phyloP scores from a whole-genome alignment of 2,888 invertebrate genomes.

The Drosophila sordidapex region DNA sequence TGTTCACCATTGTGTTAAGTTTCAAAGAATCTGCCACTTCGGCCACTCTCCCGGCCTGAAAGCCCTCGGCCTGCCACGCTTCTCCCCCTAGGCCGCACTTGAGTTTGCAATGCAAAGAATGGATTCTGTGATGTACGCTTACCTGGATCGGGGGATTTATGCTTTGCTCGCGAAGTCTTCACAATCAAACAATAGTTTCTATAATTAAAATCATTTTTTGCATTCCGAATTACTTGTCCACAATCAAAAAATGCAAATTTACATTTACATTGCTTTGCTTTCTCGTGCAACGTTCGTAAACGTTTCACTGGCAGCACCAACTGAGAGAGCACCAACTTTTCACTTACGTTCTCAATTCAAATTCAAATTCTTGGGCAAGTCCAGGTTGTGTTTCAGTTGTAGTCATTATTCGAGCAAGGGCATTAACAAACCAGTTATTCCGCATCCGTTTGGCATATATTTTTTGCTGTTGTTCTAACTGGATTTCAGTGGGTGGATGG shows the following conservation, averaged over 20 bases:
- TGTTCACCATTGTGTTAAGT: conserved; percentile 35
- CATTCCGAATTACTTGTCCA: not conserved
- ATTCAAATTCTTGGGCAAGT: fast-evolving
- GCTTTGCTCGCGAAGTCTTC: conserved; percentile 12
- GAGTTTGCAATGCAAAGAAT: conserved; percentile 32
- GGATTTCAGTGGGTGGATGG: conserved; percentile 54
- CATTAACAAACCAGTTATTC: conserved; percentile 13
- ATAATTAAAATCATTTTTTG: too few species aligned
- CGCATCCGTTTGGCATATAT: conserved; percentile 1
- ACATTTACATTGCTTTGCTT: not conserved
- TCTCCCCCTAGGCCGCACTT: not conserved
- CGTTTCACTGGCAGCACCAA: not conserved
- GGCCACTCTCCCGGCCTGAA: not conserved
- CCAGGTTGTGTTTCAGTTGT: not conserved
- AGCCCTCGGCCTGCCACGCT: not conserved
- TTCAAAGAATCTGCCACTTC: conserved; percentile 39
- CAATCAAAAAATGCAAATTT: not conserved
- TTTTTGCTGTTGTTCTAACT: conserved; percentile 35
- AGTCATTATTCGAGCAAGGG: conserved; percentile 10
- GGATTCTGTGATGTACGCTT: conserved; percentile 33
- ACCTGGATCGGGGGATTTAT: conserved; percentile 12
- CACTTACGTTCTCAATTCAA: not conserved
- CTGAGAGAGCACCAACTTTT: not conserved
- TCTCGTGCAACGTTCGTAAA: not conserved
- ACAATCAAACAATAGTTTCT: not conserved